Evolutionary conservation across 2,888 invertebrate genomes (phyloP).

Genomic region (Drosophila peninsularis): DNA sequence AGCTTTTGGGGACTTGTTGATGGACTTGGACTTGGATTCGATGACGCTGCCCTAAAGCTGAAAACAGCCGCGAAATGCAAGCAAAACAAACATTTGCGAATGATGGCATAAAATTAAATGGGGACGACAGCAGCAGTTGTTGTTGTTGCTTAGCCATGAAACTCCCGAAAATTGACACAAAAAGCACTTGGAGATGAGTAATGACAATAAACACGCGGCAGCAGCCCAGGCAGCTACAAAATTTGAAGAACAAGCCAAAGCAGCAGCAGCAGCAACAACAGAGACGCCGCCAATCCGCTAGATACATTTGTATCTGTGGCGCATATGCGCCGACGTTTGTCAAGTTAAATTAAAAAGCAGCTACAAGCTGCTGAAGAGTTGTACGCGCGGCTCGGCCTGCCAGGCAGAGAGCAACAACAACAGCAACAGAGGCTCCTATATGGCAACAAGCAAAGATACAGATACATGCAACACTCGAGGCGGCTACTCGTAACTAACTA

Average conservation of each 20-base stretch:
- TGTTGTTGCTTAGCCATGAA: constrained; percentile 7
- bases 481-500: constrained; percentile 68
- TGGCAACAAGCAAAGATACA: constrained; percentile 39
- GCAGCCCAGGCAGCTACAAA: constrained; percentile 17
- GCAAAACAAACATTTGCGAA: constrained; percentile 59
- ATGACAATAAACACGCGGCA: constrained; percentile 67
- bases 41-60: constrained; percentile 45
- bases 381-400: constrained; percentile 34
- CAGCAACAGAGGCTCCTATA: constrained; percentile 29
- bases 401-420: constrained; percentile 50
- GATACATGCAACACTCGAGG: constrained; percentile 47
- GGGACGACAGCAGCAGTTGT: constrained; percentile 13
- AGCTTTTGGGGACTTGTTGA: constrained; percentile 26
- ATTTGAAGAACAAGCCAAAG: constrained; percentile 38
- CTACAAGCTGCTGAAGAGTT: constrained; percentile 64
- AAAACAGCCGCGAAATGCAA: constrained; percentile 46
- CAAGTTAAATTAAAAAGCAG: constrained; percentile 78
- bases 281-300: constrained; percentile 57
- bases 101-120: constrained; percentile 46
- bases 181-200: constrained; percentile 72
- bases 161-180: constrained; percentile 60
- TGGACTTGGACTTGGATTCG: constrained; percentile 42
- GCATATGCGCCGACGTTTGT: constrained; percentile 66
- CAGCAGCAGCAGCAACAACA: constrained; percentile 22
- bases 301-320: constrained; percentile 69